Percentiles rank a stretch among this genome's conserved stretches.
These are phyloP conservation scores for Drosophila kanekoi DNA, from an alignment of 2,888 invertebrate genomes.

Conservation along the genomic window DNA sequence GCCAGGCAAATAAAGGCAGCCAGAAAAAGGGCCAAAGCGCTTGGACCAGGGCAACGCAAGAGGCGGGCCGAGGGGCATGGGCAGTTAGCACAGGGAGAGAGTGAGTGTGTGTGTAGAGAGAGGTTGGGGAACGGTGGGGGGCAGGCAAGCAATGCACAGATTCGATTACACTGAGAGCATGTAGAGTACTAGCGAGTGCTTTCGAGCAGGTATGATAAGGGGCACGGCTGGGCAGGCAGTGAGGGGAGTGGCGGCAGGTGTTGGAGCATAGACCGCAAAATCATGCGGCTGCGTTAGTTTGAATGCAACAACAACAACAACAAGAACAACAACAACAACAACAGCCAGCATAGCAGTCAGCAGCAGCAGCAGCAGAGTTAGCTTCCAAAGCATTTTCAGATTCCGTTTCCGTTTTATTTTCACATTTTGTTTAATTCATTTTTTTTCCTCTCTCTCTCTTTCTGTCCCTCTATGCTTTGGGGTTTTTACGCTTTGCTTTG, in stretches of 20 bases:
- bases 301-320: slow-evolving; percentile 49
- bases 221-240: neutral
- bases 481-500: slow-evolving; percentile 55
- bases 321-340: too few species aligned
- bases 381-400: slow-evolving; percentile 56
- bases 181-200: slow-evolving; percentile 19
- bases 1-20: slow-evolving; percentile 59
- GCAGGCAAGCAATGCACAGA: slow-evolving; percentile 47
- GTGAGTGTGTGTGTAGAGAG: too few species aligned
- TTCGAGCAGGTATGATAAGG: slow-evolving; percentile 28
- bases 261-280: slow-evolving; percentile 61
- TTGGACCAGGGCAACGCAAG: neutral
- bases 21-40: slow-evolving; percentile 29
- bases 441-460: neutral
- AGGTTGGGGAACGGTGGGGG: neutral
- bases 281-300: slow-evolving; percentile 67
- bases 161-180: slow-evolving; percentile 51
- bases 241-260: neutral
- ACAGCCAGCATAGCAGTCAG: slow-evolving; percentile 27
- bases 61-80: neutral
- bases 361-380: slow-evolving; percentile 12
- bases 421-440: slow-evolving; percentile 11
- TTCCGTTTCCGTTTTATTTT: slow-evolving; percentile 57
- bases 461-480: slow-evolving; percentile 42
- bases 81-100: too few species aligned